Evolutionary conservation across 2,888 invertebrate species (phyloP).

Genomic region (Tigriopus californicus): DNA sequence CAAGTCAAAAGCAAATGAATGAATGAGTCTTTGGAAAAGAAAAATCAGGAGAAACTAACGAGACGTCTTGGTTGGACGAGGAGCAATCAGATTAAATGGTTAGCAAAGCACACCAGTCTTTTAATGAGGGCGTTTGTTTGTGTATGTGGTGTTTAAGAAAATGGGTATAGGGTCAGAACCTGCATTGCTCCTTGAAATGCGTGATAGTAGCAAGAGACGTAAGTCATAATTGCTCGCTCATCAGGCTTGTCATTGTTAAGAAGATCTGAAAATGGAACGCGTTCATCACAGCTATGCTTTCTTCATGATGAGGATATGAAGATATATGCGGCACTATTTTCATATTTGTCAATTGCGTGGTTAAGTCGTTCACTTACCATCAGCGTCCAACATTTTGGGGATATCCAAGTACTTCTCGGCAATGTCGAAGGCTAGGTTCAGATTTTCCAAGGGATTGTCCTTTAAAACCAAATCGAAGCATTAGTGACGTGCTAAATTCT

Average conservation of each 20-base stretch:
- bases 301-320: too few species aligned
- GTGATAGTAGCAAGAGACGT: constrained; percentile 99
- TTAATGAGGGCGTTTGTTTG: not conserved
- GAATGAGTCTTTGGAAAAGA: not conserved
- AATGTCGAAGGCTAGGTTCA: constrained; percentile 98
- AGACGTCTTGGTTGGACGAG: too few species aligned
- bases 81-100: not conserved
- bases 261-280: constrained; percentile 50
- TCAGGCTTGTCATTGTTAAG: constrained; percentile 99
- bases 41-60: not conserved
- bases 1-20: not conserved
- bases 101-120: not conserved
- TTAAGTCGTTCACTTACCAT: constrained; percentile 54
- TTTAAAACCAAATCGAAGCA: constrained; percentile 21
- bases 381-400: constrained; percentile 99
- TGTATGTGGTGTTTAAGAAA: not conserved
- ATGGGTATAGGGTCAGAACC: constrained; percentile 34
- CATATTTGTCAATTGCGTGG: too few species aligned
- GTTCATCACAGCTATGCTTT: not conserved
- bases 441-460: constrained; percentile 95
- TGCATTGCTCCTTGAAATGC: constrained; percentile 99
- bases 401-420: constrained; percentile 99
- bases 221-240: constrained; percentile 99
- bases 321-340: too few species aligned
- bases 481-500: not conserved